These are phyloP conservation scores for Scartelaos histophorus DNA, from an alignment of 2,113 vertebrate species.

Conservation along the genomic window DNA sequence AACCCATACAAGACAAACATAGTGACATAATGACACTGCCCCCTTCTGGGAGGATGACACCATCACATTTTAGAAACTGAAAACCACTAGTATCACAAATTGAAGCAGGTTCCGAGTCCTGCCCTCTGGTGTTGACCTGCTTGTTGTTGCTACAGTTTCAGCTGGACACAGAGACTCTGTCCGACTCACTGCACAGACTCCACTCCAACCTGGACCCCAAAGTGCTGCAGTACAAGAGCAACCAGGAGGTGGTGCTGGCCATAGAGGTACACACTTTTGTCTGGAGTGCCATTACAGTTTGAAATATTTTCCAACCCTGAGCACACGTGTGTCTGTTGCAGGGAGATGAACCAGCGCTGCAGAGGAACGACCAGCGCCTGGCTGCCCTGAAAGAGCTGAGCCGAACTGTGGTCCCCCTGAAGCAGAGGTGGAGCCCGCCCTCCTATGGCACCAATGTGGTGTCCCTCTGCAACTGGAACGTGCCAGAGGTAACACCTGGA, in stretches of 20 bases:
- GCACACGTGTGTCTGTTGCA: constrained; percentile 43
- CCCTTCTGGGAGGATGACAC: too few species aligned
- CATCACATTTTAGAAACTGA: too few species aligned
- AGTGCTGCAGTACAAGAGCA: constrained; percentile 73
- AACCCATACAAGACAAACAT: too few species aligned
- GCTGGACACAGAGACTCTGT: constrained; percentile 82
- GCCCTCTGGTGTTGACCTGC: fast-evolving
- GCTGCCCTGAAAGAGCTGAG: constrained; percentile 79
- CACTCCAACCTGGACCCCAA: constrained; percentile 79
- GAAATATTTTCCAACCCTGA: background rate
- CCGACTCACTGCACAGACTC: constrained; percentile 80
- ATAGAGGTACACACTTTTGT: constrained; percentile 81
- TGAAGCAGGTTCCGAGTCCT: background rate
- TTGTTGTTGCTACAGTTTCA: constrained; percentile 79
- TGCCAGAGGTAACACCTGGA: constrained; percentile 74
- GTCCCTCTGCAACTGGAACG: constrained; percentile 89
- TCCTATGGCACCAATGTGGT: constrained; percentile 71
- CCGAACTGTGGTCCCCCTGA: constrained; percentile 80
- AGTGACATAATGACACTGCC: too few species aligned
- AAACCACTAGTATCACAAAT: too few species aligned
- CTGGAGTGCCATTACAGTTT: too few species aligned
- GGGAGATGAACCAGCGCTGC: constrained; percentile 84
- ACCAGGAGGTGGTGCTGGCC: constrained; percentile 78
- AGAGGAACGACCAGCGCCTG: constrained; percentile 80
- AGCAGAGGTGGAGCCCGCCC: constrained; percentile 73